Percentiles rank a stretch among this genome's conserved stretches.
Conservation (phyloP, 2,113 vertebrate genomes). For the Garra rufa region DNA sequence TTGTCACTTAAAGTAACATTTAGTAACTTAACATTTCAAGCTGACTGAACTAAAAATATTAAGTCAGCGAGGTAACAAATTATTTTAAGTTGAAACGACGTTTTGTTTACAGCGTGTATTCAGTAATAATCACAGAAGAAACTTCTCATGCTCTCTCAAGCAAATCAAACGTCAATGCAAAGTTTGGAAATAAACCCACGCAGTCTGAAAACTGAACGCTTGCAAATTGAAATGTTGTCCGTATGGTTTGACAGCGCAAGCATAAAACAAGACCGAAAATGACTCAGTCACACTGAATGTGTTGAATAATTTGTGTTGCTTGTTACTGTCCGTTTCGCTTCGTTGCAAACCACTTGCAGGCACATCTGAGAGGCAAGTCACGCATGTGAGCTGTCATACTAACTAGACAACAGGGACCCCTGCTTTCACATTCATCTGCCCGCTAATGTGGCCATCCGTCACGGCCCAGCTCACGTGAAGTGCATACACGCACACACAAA, state of each 20-base stretch:
- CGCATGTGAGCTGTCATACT: constrained; percentile 1
- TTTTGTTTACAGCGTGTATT: no score
- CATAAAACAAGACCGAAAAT: background rate
- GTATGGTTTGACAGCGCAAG: background rate
- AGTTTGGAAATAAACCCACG: background rate
- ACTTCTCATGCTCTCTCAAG: background rate
- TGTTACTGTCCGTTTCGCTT: background rate
- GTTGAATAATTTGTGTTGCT: background rate
- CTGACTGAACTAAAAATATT: no score
- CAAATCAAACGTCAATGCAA: background rate
- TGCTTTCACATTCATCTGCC: background rate
- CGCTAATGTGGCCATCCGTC: background rate
- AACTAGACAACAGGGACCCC: background rate
- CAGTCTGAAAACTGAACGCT: background rate
- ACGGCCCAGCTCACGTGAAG: background rate
- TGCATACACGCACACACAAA: background rate
- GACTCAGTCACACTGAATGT: constrained; percentile 1
- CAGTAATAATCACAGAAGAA: background rate
- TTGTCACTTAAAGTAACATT: no score
- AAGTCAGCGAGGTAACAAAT: no score
- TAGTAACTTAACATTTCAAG: no score
- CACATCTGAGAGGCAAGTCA: constrained; percentile 22
- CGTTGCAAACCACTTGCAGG: background rate
- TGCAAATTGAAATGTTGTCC: constrained; percentile 7
- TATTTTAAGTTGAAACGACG: no score